Conservation (phyloP, 53 echinoderm and acorn worm species). For the Hippasteria phrygiana region DNA sequence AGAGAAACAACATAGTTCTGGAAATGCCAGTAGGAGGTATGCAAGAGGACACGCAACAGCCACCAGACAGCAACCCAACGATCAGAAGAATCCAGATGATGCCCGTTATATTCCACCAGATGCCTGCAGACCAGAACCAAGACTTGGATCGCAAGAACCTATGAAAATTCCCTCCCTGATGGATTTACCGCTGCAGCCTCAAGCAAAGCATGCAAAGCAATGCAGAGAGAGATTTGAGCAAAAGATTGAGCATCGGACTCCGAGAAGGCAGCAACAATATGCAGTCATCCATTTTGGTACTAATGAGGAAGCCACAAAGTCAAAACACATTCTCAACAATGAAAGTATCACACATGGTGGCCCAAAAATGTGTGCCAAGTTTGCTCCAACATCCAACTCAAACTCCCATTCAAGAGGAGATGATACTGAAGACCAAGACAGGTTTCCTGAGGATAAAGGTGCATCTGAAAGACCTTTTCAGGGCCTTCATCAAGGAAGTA, state of each 20-base stretch:
- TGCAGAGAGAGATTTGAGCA: not conserved
- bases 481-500: not conserved
- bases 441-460: not conserved
- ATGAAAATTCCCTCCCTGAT: conserved; percentile 3
- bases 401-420: not conserved
- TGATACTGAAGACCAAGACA: not conserved
- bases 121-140: not conserved
- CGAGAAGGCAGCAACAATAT: not conserved
- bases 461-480: not conserved
- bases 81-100: not conserved
- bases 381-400: not conserved
- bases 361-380: not conserved
- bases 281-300: conserved; percentile 29
- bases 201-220: not conserved
- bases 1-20: not conserved
- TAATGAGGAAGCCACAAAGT: not conserved
- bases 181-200: not conserved
- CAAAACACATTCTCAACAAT: not conserved
- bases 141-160: not conserved
- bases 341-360: not conserved
- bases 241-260: not conserved
- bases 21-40: not conserved
- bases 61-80: not conserved
- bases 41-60: not conserved
- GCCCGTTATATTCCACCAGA: not conserved